These are phyloP conservation scores for Stercorarius parasiticus DNA, from an alignment of 2,113 vertebrate genomes.

Conservation along the genomic window DNA sequence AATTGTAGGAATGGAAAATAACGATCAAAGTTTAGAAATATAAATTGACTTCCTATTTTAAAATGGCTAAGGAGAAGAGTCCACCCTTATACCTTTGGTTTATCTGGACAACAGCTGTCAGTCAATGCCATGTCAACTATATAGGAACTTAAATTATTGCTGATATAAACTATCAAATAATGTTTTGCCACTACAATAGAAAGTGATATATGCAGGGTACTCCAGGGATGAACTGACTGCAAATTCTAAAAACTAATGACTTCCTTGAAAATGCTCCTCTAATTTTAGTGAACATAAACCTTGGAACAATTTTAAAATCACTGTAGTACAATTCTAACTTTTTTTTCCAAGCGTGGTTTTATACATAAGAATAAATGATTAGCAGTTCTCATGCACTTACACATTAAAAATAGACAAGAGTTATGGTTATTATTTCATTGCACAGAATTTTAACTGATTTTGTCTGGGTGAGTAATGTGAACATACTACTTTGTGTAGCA, in stretches of 20 bases:
- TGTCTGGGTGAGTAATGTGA: background rate
- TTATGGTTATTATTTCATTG: background rate
- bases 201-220: background rate
- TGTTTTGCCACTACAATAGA: constrained; percentile 2
- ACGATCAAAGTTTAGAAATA: background rate
- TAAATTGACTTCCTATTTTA: background rate
- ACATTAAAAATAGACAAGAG: background rate
- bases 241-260: background rate
- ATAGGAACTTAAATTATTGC: background rate
- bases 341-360: background rate
- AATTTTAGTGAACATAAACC: background rate
- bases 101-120: background rate
- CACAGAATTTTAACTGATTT: background rate
- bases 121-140: background rate
- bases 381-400: background rate
- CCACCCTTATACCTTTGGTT: background rate
- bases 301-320: background rate
- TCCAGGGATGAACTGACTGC: background rate
- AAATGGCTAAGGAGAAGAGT: background rate
- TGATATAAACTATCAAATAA: background rate
- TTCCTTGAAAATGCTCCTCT: background rate
- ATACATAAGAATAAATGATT: background rate
- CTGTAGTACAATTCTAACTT: background rate
- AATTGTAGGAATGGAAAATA: background rate
- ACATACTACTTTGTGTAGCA: background rate